Percentiles rank a stretch among this genome's conserved stretches.
These are phyloP conservation scores for Anguilla japonica DNA, from an alignment of 2,113 vertebrate species.

Conservation along the genomic window DNA sequence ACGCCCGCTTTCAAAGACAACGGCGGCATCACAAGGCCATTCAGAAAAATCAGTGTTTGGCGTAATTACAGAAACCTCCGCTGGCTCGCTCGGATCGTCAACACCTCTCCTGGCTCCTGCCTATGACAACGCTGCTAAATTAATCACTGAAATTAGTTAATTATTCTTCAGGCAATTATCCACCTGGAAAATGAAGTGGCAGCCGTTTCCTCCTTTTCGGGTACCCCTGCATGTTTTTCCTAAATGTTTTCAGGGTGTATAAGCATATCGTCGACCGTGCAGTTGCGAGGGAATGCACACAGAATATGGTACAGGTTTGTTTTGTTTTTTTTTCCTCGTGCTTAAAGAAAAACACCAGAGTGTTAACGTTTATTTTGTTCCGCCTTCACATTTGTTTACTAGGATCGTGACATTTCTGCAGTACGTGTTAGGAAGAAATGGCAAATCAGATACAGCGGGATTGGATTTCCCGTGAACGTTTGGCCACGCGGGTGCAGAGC, in stretches of 20 bases:
- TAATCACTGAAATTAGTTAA: constrained; percentile 37
- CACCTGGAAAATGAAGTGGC: constrained; percentile 41
- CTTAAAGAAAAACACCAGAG: too few relatives aligned
- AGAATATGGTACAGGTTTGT: neutral
- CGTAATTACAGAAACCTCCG: constrained; percentile 51
- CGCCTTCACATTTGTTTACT: neutral
- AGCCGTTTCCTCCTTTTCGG: neutral
- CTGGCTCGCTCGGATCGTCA: constrained; percentile 50
- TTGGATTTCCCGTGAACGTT: neutral
- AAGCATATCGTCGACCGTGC: neutral
- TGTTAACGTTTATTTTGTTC: neutral
- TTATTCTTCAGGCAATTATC: constrained; percentile 50
- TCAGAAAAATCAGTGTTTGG: constrained; percentile 44
- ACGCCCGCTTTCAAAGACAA: constrained; percentile 41
- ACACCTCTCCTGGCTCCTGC: constrained; percentile 45
- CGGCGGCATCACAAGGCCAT: constrained; percentile 43
- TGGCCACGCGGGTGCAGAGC: neutral
- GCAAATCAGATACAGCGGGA: neutral
- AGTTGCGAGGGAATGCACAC: neutral
- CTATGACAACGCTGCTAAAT: constrained; percentile 58
- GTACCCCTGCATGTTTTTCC: neutral
- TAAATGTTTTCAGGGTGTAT: neutral
- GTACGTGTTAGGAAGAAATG: neutral
- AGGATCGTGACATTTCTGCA: neutral
- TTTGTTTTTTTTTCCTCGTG: too few relatives aligned